phyloP scores from a whole-genome alignment of 2,888 invertebrate genomes.

The Tanypteryx hageni region DNA sequence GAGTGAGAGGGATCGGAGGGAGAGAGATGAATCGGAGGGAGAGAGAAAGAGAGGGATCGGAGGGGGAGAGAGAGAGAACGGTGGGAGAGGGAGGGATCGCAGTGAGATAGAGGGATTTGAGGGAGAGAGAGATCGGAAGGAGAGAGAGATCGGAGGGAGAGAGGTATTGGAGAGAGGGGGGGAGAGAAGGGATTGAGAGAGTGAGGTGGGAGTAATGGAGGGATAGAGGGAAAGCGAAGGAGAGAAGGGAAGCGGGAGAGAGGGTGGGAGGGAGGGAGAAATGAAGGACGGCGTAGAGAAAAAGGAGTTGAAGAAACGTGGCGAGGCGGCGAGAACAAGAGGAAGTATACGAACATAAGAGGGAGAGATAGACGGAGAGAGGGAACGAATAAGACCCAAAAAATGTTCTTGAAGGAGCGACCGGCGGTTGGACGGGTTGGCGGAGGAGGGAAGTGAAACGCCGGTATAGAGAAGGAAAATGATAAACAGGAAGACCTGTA shows the following conservation, averaged over 20 bases:
- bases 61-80: background rate
- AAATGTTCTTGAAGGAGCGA: no score
- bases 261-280: no score
- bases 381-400: no score
- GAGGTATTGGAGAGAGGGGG: background rate
- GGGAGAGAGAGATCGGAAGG: conserved; percentile 18
- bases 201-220: no score
- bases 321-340: no score
- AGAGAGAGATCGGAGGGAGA: background rate
- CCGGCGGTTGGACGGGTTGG: background rate
- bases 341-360: no score
- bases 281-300: no score
- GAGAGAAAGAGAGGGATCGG: background rate
- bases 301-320: no score
- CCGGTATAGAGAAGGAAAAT: background rate
- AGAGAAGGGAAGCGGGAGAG: no score
- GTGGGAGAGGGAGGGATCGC: background rate
- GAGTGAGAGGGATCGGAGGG: background rate
- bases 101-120: background rate
- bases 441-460: background rate
- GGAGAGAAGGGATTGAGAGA: background rate
- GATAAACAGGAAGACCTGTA: background rate
- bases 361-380: no score
- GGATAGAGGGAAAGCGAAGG: no score
- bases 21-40: background rate